Evolutionary conservation across 2,113 vertebrate species (phyloP).

Genomic region (Centrocercus urophasianus): DNA sequence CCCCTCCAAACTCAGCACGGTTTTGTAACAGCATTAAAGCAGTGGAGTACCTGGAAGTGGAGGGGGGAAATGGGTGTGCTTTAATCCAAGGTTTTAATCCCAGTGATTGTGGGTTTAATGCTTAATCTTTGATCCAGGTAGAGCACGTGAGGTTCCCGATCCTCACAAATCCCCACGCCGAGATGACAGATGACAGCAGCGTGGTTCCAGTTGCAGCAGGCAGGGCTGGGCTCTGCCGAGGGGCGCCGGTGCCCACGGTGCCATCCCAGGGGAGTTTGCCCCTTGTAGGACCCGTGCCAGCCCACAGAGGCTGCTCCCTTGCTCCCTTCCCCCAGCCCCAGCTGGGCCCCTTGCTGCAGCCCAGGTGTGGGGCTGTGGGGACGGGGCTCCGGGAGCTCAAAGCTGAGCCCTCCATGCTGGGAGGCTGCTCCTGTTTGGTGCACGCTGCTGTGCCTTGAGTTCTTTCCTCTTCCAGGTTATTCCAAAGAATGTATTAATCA

Average conservation of each 20-base stretch:
- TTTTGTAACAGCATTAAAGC: background rate
- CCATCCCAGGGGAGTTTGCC: background rate
- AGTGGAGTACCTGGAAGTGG: background rate
- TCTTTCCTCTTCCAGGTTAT: background rate
- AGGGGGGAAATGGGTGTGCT: background rate
- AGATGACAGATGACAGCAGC: rapidly evolving
- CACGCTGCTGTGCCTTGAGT: background rate
- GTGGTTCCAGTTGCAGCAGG: background rate
- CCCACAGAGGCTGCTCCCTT: background rate
- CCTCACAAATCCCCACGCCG: background rate
- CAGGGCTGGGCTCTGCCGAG: rapidly evolving
- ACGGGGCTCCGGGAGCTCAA: background rate
- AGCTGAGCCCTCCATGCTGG: background rate
- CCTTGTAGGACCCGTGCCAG: background rate
- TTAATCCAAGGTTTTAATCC: rapidly evolving
- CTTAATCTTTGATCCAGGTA: background rate
- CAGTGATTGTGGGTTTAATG: background rate
- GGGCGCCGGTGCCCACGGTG: background rate
- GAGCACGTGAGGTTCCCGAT: background rate
- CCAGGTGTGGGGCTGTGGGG: background rate
- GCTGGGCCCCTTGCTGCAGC: background rate
- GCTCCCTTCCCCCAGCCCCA: background rate
- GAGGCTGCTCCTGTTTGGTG: background rate
- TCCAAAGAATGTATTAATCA: background rate
- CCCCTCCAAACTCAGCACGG: rapidly evolving